Conservation (phyloP, 1,140 invertebrate species). For the Brachionus angularis region DNA sequence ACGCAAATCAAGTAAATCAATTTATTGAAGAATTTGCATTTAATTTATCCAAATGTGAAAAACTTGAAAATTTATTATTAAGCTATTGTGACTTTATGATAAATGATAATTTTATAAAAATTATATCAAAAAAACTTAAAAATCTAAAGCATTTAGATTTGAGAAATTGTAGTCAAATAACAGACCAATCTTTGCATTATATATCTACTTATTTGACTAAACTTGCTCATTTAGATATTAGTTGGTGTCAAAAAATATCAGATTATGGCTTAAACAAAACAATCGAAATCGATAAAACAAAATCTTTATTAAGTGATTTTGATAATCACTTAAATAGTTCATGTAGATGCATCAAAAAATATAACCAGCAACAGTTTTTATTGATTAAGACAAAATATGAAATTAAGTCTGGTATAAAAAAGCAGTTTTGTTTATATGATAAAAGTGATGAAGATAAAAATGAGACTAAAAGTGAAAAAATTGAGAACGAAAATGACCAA, state of each 20-base stretch:
- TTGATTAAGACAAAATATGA: constrained; percentile 27
- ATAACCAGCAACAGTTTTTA: constrained; percentile 29
- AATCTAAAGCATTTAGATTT: constrained; percentile 18
- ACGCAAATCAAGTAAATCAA: background rate
- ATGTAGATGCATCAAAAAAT: background rate
- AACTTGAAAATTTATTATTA: constrained; percentile 10
- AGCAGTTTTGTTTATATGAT: background rate
- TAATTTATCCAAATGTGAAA: background rate
- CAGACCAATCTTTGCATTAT: constrained; percentile 17
- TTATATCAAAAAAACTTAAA: background rate
- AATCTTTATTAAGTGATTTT: constrained; percentile 12
- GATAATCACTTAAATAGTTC: constrained; percentile 28
- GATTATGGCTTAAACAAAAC: background rate
- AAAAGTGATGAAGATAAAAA: background rate
- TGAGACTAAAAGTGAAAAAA: background rate
- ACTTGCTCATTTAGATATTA: constrained; percentile 13
- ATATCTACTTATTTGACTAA: constrained; percentile 2
- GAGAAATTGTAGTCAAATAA: constrained; percentile 37
- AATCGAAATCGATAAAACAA: background rate
- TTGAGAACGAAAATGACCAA: background rate
- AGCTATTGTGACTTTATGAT: constrained; percentile 42
- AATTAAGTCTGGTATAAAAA: background rate
- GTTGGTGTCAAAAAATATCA: constrained; percentile 38
- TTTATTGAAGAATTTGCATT: constrained; percentile 24
- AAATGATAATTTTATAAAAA: constrained; percentile 18